Base-by-base conservation (phyloP, 2,797 vertebrate species). In the Brachyrhaphis roseni region DNA sequence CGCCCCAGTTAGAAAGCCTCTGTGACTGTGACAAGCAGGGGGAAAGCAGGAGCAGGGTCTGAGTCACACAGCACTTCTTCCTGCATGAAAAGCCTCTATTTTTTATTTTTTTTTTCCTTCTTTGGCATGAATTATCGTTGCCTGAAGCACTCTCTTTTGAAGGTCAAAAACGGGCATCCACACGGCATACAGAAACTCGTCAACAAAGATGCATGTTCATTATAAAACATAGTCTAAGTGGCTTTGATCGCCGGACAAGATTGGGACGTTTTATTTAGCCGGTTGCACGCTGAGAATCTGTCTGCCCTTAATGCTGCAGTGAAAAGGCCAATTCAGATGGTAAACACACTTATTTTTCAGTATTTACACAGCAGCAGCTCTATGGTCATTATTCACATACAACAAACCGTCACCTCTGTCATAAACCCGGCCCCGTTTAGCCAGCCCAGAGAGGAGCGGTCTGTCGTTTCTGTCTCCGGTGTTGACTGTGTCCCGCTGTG, bases 81-180 rank as follows among this genome's bases (percentile, higher is more conserved):
- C 72, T 59, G 55, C 62, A 74, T 74, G 82, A 78, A 87, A 51
- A 87, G 34, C 81, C 74, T 80, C 74, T 23, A 8, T 23, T 51
- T 51, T 23, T 1, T 51, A 1, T 18, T 6, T 49, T 20, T 76
- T 81, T 57, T 78, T 70, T 87, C 79, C 78, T 80, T 55, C 31
- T 80, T 70, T 82, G 84, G 49, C 74, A 77, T 80, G 78, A 87
- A 73, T 90, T 87, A 91, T 86, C 79, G 90, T 87, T 86, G 88
- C 90, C 83, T 88, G 83, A 66, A 91, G 87, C 76, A 72, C 73
- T 86, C 75, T 84, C 77, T 86, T 88, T 90, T 89, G 82, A 92
- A 91, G 92, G 88, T 88, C 84, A 90, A 90, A 93, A 81, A 83
- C n/a, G 79, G 85, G 76, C 81, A 86, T 86, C 89, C 72, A 86